A percentile compares a stretch with the other conserved stretches of the same genome.
Conservation (phyloP, 1,140 invertebrate species). For the Ladona fulva region DNA sequence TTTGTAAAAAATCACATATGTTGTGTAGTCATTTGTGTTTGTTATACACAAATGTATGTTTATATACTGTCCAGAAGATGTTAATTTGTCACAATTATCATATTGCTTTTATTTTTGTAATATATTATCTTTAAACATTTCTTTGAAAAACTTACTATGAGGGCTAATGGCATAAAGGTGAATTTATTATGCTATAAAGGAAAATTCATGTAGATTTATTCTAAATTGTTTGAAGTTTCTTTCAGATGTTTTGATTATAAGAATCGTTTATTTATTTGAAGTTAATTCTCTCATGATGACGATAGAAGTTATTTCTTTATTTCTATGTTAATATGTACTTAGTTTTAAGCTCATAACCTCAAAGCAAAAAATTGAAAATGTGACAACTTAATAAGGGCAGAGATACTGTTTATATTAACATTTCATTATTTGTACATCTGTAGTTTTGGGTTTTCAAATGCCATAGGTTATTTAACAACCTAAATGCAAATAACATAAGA, state of each 20-base stretch:
- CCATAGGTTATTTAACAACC: neutral
- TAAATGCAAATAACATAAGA: neutral
- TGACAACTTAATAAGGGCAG: neutral
- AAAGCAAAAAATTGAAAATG: neutral
- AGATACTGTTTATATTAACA: neutral
- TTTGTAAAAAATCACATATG: neutral
- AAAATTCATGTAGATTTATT: too few relatives aligned
- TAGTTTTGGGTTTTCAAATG: neutral
- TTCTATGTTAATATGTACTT: too few relatives aligned
- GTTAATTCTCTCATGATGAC: too few relatives aligned
- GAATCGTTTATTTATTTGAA: too few relatives aligned
- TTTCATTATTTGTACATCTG: neutral
- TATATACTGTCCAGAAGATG: neutral
- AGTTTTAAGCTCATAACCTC: neutral
- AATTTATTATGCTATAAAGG: too few relatives aligned
- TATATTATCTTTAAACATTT: neutral
- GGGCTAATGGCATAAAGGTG: too few relatives aligned
- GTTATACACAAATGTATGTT: neutral
- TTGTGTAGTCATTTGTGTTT: constrained; percentile 2
- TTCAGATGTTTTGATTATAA: too few relatives aligned
- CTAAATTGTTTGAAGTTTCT: too few relatives aligned
- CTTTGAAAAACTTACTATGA: neutral
- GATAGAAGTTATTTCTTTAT: too few relatives aligned
- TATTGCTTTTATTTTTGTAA: neutral
- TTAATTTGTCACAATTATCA: neutral